Base-by-base conservation (phyloP, 2,113 vertebrate genomes). In the Myotis yumanensis region DNA sequence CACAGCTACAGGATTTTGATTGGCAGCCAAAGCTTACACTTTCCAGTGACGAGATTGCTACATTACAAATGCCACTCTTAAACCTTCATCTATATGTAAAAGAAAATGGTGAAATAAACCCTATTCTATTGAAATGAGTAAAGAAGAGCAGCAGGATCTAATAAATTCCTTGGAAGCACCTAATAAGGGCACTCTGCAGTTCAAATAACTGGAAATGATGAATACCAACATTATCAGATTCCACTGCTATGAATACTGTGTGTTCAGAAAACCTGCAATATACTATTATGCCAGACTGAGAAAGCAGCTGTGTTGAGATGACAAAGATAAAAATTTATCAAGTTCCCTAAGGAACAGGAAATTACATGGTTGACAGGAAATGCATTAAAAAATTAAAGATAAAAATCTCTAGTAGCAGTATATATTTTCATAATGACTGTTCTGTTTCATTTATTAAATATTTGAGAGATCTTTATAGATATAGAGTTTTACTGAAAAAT, bases 1-100 rank as follows among this genome's bases (percentile, higher is more conserved):
- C 99, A 2, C 98, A 98, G 51, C 98, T 99, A 54, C 98, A 99
- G 92, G 99, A 99, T 98, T 99, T 99, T 97, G 99, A 99, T 97
- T 99, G 99, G 99, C 99, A 99, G 93, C 98, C 99, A 82, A 99
- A 99, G 99, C 98, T 99, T 68, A 99, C 99, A 43, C 98, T 99
- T 76, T 99, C 99, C 94, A 99, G 99, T 89, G 99, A 99, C 97
- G 99, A 99, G 95, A 99, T 99, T 52, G 99, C 99, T 23, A 98
- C 98, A 86, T 98, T 99, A 82, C 99, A 99, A 96, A 99, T 99
- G 90, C 99, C 99, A 40, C 98, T 99, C 95, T 96, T 99, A 93
- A 99, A 98, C 91, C 99, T 99, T 91, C 98, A 98, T 97, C 98
- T 99, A 96, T 99, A 99, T 92, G 96, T 99, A 91, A 99, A 97